phyloP scores from a whole-genome alignment of 2,113 vertebrate species.

The Aspidoscelis tigris region DNA sequence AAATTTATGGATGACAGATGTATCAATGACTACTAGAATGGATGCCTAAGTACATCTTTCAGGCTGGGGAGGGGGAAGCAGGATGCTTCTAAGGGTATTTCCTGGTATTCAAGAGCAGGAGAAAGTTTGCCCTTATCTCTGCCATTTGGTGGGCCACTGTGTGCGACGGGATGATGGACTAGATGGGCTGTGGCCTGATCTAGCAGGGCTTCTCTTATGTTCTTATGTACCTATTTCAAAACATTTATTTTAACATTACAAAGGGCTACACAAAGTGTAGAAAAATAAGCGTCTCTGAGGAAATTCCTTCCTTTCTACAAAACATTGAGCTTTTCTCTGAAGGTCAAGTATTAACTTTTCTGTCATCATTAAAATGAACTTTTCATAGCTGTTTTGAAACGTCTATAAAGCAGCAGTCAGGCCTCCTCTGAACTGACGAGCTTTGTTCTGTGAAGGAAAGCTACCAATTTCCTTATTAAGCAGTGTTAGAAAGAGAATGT shows the following conservation, averaged over 20 bases:
- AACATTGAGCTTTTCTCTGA: neutral
- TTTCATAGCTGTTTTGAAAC: neutral
- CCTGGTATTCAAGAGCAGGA: too few relatives aligned
- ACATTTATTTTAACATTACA: neutral
- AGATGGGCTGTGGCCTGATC: too few relatives aligned
- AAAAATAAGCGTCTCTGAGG: neutral
- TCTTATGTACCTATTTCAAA: neutral
- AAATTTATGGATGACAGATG: too few relatives aligned
- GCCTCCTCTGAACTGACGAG: fast-evolving
- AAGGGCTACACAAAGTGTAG: neutral
- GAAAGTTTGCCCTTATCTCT: too few relatives aligned
- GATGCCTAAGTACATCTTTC: too few relatives aligned
- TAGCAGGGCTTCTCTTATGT: too few relatives aligned
- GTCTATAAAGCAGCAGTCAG: neutral
- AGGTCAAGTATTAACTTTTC: neutral
- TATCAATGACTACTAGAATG: too few relatives aligned
- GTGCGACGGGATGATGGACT: too few relatives aligned
- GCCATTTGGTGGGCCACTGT: too few relatives aligned
- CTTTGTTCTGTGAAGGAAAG: constrained; percentile 42
- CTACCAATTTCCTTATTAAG: constrained; percentile 66
- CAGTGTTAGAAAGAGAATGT: constrained; percentile 55
- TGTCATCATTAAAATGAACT: neutral
- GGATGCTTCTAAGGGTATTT: too few relatives aligned
- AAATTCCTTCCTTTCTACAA: neutral
- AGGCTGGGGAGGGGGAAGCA: too few relatives aligned